A percentile compares a stretch with the other conserved stretches of the same genome.
Conservation (phyloP, 2,797 vertebrate genomes). For the Phataginus tetradactyla region DNA sequence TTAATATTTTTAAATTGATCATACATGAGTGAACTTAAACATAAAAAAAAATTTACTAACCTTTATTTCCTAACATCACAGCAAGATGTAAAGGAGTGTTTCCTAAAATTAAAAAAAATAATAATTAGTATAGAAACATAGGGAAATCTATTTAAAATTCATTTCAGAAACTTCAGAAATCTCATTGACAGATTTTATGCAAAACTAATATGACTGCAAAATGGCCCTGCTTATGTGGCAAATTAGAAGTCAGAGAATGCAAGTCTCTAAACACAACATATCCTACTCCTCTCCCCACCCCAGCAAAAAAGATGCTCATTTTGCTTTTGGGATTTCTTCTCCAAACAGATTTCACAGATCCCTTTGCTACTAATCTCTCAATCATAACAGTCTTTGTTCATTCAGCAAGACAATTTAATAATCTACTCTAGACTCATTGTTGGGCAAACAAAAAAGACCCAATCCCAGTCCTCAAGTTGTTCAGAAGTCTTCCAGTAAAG, state of each 20-base stretch:
- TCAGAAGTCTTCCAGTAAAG: not conserved
- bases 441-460: not conserved
- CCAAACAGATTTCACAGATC: not conserved
- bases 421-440: not conserved
- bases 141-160: constrained; percentile 39
- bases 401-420: constrained; percentile 50
- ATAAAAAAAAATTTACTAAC: constrained; percentile 87
- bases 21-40: constrained; percentile 15
- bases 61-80: constrained; percentile 99
- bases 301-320: not conserved
- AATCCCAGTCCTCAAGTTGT: not conserved
- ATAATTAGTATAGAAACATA: constrained; percentile 62
- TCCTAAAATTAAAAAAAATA: constrained; percentile 88
- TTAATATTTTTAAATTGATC: constrained; percentile 35
- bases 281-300: not conserved
- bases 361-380: constrained; percentile 4
- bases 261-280: not conserved
- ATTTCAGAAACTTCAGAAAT: constrained; percentile 30
- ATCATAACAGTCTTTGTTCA: not conserved
- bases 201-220: not conserved
- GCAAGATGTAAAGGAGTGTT: constrained; percentile 99
- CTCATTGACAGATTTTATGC: constrained; percentile 49
- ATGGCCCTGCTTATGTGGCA: not conserved
- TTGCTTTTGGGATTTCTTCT: constrained; percentile 8
- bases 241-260: constrained; percentile 4